A percentile compares a stretch with the other conserved stretches of the same genome.
Conservation (phyloP, 2,888 invertebrate genomes). For the Drosophila fungiperda region DNA sequence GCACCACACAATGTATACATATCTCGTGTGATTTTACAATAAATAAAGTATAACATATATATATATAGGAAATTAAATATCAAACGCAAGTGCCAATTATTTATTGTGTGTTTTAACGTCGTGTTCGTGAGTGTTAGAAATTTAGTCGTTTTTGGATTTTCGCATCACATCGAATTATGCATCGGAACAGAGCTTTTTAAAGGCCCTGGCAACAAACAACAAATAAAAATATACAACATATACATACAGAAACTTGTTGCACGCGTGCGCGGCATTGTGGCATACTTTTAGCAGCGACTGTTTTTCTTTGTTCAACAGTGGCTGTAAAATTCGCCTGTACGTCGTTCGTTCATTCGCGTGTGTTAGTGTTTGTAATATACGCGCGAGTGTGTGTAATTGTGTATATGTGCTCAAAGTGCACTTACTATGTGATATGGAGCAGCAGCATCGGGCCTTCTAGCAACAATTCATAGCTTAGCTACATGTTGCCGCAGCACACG, state of each 20-base stretch:
- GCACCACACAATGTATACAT: constrained; percentile 17
- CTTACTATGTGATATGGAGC: constrained; percentile 60
- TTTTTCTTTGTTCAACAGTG: constrained; percentile 71
- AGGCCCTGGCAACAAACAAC: constrained; percentile 20
- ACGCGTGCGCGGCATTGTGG: constrained; percentile 66
- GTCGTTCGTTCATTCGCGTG: constrained; percentile 9
- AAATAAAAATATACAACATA: background rate
- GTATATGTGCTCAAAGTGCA: constrained; percentile 47
- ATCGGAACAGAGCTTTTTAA: constrained; percentile 16
- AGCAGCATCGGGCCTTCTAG: constrained; percentile 29
- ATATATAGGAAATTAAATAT: constrained; percentile 33
- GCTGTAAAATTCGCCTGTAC: constrained; percentile 33
- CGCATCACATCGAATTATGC: background rate
- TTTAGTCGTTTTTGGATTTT: constrained; percentile 1
- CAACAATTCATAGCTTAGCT: constrained; percentile 46
- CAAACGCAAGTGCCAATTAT: constrained; percentile 11
- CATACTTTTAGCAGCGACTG: constrained; percentile 70
- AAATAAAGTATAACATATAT: constrained; percentile 23
- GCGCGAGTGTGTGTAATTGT: constrained; percentile 12
- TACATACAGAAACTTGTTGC: constrained; percentile 57
- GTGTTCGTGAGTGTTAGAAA: constrained; percentile 14
- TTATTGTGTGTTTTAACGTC: constrained; percentile 16
- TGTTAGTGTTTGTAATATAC: constrained; percentile 12
- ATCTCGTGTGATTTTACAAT: constrained; percentile 23
- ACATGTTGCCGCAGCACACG: constrained; percentile 55